Base-by-base conservation (phyloP, 2,888 invertebrate species). In the Dimorphilus gyrociliatus region DNA sequence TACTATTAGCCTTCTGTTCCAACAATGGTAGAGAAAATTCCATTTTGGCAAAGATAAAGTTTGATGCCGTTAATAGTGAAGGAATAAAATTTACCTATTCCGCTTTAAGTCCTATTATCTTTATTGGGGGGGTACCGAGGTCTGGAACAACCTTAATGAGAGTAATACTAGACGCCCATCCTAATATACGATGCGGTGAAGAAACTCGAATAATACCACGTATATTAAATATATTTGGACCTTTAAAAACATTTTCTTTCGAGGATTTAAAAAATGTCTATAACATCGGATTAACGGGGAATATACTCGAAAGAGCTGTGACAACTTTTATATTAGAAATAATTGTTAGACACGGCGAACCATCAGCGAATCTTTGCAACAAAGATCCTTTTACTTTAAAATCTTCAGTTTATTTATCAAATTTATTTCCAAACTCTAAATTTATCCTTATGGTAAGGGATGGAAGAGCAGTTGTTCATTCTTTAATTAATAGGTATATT, bases 361-460 rank as follows among this genome's bases (percentile, higher is more conserved):
- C 82, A 23, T 88, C 92, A 35, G 75, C 80, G 37, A 70, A 90
- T 29, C 73, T 92, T 40, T 94, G 92, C 70, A 94, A 92, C 70
- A 94, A 94, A 66, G 92, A 94, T 67, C 92, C 92, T 30, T 75
- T 92, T 42, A 86, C 88, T 36, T 72, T 92, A 45, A 90, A 92
- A 66, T 92, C 92, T 29, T 84, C 85, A 57, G 80, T 86, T 36
- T 90, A 88, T 66, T 90, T 88, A 66, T 72, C 92, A 48, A 82
- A 92, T 65, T 88, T 92, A 86, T 94, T 92, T 67, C 92, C 92
- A 27, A 84, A 85, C 57, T 81, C 88, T 37, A 90, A 90, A 66
- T 92, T 88, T 66, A 72, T 92, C 49, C 82, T 92, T 65, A 90
- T 92, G 86, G 78, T 90, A 49, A 76, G 92, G 43, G 92, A 92